phyloP scores from a whole-genome alignment of 2,113 vertebrate genomes.

The Malurus elegans region DNA sequence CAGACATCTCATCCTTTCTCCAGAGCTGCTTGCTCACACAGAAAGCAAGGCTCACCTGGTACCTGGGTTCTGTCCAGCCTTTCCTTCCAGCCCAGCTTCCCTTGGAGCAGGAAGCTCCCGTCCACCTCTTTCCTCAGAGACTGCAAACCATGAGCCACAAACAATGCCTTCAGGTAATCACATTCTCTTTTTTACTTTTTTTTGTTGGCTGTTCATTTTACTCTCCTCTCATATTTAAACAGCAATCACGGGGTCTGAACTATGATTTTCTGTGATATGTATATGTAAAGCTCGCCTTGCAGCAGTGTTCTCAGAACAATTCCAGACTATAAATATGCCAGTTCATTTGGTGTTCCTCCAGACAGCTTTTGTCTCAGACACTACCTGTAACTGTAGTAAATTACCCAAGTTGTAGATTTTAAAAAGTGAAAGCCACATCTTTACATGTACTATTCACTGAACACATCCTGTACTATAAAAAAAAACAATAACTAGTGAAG shows the following conservation, averaged over 20 bases:
- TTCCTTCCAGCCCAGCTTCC: not conserved
- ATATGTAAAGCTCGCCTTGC: not conserved
- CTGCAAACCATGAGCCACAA: not conserved
- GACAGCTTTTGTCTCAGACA: not conserved
- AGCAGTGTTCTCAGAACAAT: not conserved
- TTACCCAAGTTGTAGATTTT: not conserved
- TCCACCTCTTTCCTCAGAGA: not conserved
- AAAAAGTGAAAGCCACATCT: not conserved
- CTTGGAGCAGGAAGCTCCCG: not conserved
- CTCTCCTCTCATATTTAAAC: not conserved
- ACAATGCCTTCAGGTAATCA: not conserved
- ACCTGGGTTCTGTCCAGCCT: not conserved
- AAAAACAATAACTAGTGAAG: not conserved
- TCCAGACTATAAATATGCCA: not conserved
- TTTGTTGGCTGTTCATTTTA: not conserved
- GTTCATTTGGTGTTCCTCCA: not conserved
- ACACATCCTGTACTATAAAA: not conserved
- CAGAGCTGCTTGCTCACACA: not conserved
- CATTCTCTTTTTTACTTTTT: not conserved
- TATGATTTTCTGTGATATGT: not conserved
- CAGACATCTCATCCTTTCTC: not conserved
- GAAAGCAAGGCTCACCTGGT: fast-evolving
- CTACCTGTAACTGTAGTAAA: not conserved
- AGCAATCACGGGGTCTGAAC: not conserved
- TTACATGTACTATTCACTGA: not conserved